Base-by-base conservation (phyloP, 2,888 invertebrate species). In the Sicus ferrugineus region DNA sequence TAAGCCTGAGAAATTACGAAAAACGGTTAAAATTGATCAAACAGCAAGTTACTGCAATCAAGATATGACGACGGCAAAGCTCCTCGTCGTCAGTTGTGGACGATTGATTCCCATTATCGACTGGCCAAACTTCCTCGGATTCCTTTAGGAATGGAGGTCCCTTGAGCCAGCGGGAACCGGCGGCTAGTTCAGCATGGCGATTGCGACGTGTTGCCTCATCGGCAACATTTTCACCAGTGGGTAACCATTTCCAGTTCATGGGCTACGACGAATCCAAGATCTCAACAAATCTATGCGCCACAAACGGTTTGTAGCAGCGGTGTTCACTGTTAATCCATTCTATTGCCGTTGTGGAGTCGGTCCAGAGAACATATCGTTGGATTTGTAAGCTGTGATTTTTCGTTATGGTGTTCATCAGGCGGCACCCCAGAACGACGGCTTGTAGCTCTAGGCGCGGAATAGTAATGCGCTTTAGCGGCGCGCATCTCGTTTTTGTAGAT, bases 351-450 rank as follows among this genome's bases (percentile, higher is more conserved):
- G 28, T 30, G 23, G 30, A 63, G 48, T 63, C 50, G 14, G 26
- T 63, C 56, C 54, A n/a, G n/a, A n/a, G n/a, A n/a, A n/a, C n/a
- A n/a, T n/a, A n/a, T n/a, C n/a, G n/a, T n/a, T n/a, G n/a, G 4
- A 64, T 14, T n/a, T 67, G 19, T 11, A 70, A 0, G 0, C 28
- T 2, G 30, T 69, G 64, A 21, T 70, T 52, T 50, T 64, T 66
- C 3, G 46, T 42, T 34, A 62, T 69, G 11, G 46, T 67, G 2
- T n/a, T 11, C 62, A 62, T 56, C 11, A 73, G 19, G 9, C 73
- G 75, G 14, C 52, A 50, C 9, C 72, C 72, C 5, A 72, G 59
- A 9, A 72, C 68, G n/a, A 73, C 74, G 4, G 72, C 74, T 66
- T 50, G 64, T 7, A 64, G 52, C 21, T 64, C 28, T 31, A 64